Evolutionary conservation across 23 tunicate genomes (phyloP).

Genomic region (Pegea sp.): DNA sequence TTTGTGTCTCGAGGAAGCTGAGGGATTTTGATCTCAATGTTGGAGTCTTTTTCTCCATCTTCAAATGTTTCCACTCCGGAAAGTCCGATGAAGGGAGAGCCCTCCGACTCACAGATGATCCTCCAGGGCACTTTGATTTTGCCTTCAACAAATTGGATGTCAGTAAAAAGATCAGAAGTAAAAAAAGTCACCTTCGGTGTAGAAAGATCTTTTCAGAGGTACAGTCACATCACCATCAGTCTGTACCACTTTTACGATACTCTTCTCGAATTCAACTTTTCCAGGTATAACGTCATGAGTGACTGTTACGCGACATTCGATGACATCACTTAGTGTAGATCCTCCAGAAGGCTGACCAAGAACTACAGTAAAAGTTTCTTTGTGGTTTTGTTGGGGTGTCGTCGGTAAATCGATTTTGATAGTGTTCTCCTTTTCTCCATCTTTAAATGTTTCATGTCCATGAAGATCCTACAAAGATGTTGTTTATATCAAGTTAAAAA

Average conservation of each 20-base stretch:
- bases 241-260: slow-evolving; percentile 24
- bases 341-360: slow-evolving; percentile 80
- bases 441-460: slow-evolving; percentile 86
- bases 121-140: slow-evolving; percentile 74
- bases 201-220: slow-evolving; percentile 22
- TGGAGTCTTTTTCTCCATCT: slow-evolving; percentile 55
- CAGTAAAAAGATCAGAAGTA: not conserved
- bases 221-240: slow-evolving; percentile 38
- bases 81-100: slow-evolving; percentile 26
- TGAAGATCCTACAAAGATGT: slow-evolving; percentile 28
- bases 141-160: slow-evolving; percentile 12
- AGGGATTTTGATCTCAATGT: slow-evolving; percentile 51
- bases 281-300: slow-evolving; percentile 60
- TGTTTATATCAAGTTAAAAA: too few relatives aligned
- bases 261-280: slow-evolving; percentile 15
- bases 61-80: slow-evolving; percentile 80
- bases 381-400: slow-evolving; percentile 36
- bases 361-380: slow-evolving; percentile 32
- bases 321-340: slow-evolving; percentile 31
- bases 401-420: slow-evolving; percentile 49
- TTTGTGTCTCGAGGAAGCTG: slow-evolving; percentile 38
- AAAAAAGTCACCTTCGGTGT: slow-evolving; percentile 31
- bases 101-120: slow-evolving; percentile 9
- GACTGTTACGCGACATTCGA: slow-evolving; percentile 56
- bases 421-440: slow-evolving; percentile 73